Evolutionary conservation across 2,888 invertebrate species (phyloP), one percentile per base, ranked within the genome.

Genomic region (Eucriotettix oculatus): DNA sequence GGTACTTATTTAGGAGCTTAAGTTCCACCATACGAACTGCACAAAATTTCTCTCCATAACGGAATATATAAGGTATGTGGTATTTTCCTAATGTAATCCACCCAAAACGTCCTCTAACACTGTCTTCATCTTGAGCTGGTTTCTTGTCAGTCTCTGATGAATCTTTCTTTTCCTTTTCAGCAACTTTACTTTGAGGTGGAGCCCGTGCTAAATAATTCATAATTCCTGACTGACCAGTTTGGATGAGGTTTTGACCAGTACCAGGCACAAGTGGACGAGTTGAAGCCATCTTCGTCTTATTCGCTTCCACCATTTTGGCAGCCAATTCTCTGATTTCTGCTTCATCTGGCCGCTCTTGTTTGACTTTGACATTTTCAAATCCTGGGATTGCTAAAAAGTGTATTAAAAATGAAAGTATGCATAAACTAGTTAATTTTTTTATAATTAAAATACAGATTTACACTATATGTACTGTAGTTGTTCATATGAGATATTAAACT

Each of bases 1-100:
- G 82, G 76, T 91, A 90, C 75, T 91, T 91, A 72, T 90, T 89
- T 40, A 94, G 79, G 56, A 94, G 79, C 73, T 94, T 94, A 69
- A 85, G 82, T 73, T 96, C 96, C 40, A 95, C 88, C 84, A 96
- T 93, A 60, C 93, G 81, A 58, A 96, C 94, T n/a, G 94, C 89
- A 71, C 92, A 90, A 72, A 90, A 95, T 71, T 87, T 87, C 71
- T 90, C 90, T 16, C 84, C 81, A 58, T 84, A 82, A 17, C 96
- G 81, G 70, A 86, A 85, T 65, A 96, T 89, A 72, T 88, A 94
- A 1, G 96, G 96, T 70, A 96, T 88, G 73, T 86, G 84, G 67
- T 83, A 83, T 69, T 87, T 87, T 63, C 90, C 92, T 57, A 95
- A 82, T 67, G 85, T 85, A 62, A 87, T 86, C 95, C 95, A 96